A percentile compares a stretch with the other conserved stretches of the same genome.
These are phyloP conservation scores for Chalcosyrphus nemorum DNA, from an alignment of 2,888 invertebrate species.

Conservation along the genomic window DNA sequence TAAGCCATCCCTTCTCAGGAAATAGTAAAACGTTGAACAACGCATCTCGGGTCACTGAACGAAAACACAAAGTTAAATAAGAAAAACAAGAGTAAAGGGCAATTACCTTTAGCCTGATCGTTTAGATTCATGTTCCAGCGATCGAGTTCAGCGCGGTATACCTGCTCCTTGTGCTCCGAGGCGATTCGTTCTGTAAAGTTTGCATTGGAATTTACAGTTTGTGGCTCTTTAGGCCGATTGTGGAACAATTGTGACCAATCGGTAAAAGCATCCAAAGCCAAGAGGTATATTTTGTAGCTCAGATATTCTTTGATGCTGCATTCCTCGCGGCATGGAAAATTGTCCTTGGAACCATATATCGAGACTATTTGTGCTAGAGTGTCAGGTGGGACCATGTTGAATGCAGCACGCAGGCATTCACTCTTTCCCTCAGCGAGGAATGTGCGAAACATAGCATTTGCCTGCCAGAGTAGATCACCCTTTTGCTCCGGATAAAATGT, in stretches of 20 bases:
- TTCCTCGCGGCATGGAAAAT: conserved; percentile 83
- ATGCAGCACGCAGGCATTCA: conserved; percentile 90
- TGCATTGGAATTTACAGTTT: conserved; percentile 84
- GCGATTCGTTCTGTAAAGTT: conserved; percentile 94
- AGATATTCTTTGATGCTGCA: conserved; percentile 89
- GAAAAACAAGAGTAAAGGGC: neutral
- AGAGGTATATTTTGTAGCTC: conserved; percentile 93
- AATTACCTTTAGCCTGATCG: conserved; percentile 86
- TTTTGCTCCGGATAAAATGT: conserved; percentile 90
- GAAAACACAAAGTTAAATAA: neutral
- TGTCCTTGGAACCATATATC: conserved; percentile 81
- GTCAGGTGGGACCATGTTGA: conserved; percentile 88
- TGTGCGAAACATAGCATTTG: conserved; percentile 93
- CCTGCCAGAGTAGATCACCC: conserved; percentile 91
- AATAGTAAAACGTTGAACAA: conserved; percentile 94
- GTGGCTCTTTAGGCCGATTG: conserved; percentile 89
- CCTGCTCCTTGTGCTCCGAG: conserved; percentile 91
- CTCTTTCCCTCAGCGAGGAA: conserved; percentile 92
- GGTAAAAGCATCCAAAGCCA: conserved; percentile 93
- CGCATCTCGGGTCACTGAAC: conserved; percentile 87
- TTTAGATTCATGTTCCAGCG: conserved; percentile 88
- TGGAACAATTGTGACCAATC: conserved; percentile 94
- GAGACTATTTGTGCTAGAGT: conserved; percentile 84
- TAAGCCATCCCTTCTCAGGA: conserved; percentile 95
- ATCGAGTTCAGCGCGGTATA: conserved; percentile 90